Percentiles rank a stretch among this genome's conserved stretches.
These are phyloP conservation scores for Volucella bombylans DNA, from an alignment of 2,888 invertebrate species.

Conservation along the genomic window DNA sequence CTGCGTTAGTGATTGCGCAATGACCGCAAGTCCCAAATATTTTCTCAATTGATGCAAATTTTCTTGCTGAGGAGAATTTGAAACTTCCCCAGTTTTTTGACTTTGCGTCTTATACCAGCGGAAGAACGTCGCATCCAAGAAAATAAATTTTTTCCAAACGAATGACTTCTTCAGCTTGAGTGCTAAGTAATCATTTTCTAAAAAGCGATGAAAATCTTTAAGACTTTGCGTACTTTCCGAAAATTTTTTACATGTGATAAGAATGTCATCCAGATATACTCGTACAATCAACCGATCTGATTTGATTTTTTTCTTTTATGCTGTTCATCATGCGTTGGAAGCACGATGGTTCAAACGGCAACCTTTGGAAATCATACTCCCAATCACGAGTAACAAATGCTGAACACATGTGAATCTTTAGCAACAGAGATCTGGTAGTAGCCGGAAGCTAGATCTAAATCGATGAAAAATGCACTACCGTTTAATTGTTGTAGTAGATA, in stretches of 20 bases:
- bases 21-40: neutral
- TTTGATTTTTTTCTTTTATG: neutral
- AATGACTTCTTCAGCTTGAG: slow-evolving; percentile 13
- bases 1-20: too few species aligned
- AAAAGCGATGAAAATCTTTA: neutral
- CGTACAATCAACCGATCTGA: neutral
- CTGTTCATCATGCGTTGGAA: slow-evolving; percentile 1
- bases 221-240: slow-evolving; percentile 1
- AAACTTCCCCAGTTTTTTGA: too few species aligned
- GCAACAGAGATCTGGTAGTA: neutral
- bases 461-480: neutral
- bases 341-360: neutral
- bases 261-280: neutral
- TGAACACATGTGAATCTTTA: neutral
- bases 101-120: neutral
- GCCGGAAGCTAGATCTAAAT: neutral
- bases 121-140: too few species aligned
- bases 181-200: neutral
- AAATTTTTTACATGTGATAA: slow-evolving; percentile 3
- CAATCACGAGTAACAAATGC: too few species aligned
- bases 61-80: too few species aligned
- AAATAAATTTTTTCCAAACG: neutral
- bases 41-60: neutral
- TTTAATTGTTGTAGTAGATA: neutral
- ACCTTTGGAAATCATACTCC: neutral